These are phyloP conservation scores for Oreamnos americanus DNA, from an alignment of 2,113 vertebrate species.

Conservation along the genomic window DNA sequence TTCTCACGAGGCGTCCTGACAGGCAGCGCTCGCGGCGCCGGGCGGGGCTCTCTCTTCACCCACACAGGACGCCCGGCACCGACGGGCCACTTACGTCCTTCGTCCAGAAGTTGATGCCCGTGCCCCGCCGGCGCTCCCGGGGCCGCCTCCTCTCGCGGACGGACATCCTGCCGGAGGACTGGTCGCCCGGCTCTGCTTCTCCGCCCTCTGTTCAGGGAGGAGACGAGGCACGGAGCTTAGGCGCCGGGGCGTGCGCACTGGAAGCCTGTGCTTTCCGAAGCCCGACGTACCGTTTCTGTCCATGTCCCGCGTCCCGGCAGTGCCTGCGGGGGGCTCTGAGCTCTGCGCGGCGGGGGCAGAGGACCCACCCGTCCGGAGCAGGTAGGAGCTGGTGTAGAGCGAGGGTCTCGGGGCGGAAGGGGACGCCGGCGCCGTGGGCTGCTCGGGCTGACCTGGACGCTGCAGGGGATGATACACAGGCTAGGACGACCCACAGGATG, in stretches of 20 bases:
- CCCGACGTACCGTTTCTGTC: slow-evolving; percentile 81
- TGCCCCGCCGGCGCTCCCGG: slow-evolving; percentile 77
- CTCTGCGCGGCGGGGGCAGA: slow-evolving; percentile 71
- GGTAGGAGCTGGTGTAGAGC: slow-evolving; percentile 76
- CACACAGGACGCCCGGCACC: fast-evolving
- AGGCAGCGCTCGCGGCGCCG: fast-evolving
- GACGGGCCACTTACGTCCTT: slow-evolving; percentile 81
- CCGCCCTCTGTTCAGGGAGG: slow-evolving; percentile 79
- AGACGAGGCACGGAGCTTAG: background rate
- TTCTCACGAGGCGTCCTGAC: background rate
- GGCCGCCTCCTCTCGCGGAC: slow-evolving; percentile 80
- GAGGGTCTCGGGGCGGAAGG: slow-evolving; percentile 74
- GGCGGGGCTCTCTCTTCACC: background rate
- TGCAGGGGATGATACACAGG: slow-evolving; percentile 78
- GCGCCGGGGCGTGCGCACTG: fast-evolving
- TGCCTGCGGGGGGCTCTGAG: slow-evolving; percentile 73
- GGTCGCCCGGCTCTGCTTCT: slow-evolving; percentile 81
- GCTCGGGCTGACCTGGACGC: slow-evolving; percentile 74
- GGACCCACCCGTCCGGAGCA: slow-evolving; percentile 71
- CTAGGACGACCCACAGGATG: slow-evolving; percentile 63
- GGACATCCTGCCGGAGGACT: slow-evolving; percentile 68
- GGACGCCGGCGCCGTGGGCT: slow-evolving; percentile 73
- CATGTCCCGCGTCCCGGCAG: slow-evolving; percentile 72
- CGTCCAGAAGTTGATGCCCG: slow-evolving; percentile 77
- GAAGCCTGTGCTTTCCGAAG: background rate